These are phyloP conservation scores for Pseudomyrmex gracilis DNA, from an alignment of 1,140 invertebrate species.

Conservation along the genomic window DNA sequence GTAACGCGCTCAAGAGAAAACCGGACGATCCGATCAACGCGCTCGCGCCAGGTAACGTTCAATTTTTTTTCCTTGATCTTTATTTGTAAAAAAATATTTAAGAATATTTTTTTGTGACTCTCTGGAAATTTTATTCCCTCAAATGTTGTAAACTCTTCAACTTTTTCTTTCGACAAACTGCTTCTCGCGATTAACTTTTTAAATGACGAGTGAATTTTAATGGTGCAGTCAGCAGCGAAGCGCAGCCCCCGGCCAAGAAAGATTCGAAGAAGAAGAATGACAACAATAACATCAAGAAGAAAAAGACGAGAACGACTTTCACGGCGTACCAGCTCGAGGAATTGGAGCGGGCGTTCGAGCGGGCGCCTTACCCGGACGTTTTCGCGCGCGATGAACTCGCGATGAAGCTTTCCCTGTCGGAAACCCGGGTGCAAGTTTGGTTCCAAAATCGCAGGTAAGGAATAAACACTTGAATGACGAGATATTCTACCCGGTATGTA, in stretches of 20 bases:
- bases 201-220: constrained; percentile 34
- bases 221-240: constrained; percentile 81
- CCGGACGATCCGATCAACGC: constrained; percentile 81
- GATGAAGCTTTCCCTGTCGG: constrained; percentile 94
- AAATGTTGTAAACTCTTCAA: not conserved
- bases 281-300: constrained; percentile 96
- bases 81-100: not conserved
- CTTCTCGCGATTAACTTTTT: not conserved
- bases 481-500: too few species aligned
- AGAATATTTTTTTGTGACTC: not conserved
- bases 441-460: constrained; percentile 92
- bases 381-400: constrained; percentile 98
- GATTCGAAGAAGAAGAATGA: constrained; percentile 94
- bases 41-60: constrained; percentile 79
- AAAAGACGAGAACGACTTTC: constrained; percentile 98
- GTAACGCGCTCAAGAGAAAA: constrained; percentile 81
- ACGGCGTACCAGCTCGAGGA: constrained; percentile 98
- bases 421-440: constrained; percentile 97
- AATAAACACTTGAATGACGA: too few species aligned
- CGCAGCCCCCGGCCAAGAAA: constrained; percentile 87
- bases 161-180: not conserved
- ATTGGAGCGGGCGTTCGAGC: constrained; percentile 96
- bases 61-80: not conserved
- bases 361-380: constrained; percentile 98
- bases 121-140: not conserved